These are phyloP conservation scores for Enteromius unitaeniatus DNA, from an alignment of 2,797 vertebrate species.

Conservation along the genomic window DNA sequence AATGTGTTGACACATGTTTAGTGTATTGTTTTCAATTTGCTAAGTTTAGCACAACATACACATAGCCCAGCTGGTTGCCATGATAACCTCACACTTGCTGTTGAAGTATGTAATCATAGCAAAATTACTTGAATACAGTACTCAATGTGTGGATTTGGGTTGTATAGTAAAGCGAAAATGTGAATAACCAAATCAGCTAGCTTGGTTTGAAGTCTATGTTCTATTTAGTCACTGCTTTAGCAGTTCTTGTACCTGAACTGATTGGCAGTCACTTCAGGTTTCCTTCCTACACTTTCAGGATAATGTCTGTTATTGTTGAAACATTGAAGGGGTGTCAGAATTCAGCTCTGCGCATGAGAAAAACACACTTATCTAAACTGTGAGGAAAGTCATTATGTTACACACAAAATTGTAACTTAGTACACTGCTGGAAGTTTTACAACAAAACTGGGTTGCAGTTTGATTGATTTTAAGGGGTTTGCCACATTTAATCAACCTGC, in stretches of 20 bases:
- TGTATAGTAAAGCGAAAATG: background rate
- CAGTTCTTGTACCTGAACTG: background rate
- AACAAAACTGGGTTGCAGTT: background rate
- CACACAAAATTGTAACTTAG: background rate
- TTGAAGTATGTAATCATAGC: background rate
- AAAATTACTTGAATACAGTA: background rate
- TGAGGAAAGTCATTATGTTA: background rate
- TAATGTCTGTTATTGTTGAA: conserved; percentile 11
- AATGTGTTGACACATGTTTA: background rate
- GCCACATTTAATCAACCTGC: conserved; percentile 28
- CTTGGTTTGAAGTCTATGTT: background rate
- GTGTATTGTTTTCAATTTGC: background rate
- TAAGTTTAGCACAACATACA: background rate
- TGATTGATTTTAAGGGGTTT: conserved; percentile 18
- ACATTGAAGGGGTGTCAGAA: conserved; percentile 24
- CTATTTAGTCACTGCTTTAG: background rate
- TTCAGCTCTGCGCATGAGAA: background rate
- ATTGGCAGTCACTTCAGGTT: background rate
- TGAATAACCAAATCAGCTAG: background rate
- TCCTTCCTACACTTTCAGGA: conserved; percentile 5
- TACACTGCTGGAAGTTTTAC: conserved; percentile 14
- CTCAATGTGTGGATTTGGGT: background rate
- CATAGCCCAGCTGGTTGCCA: background rate
- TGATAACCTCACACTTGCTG: background rate
- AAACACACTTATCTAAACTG: background rate